Evolutionary conservation across 2,113 vertebrate species (phyloP).

Genomic region (Aleadryas rufinucha): DNA sequence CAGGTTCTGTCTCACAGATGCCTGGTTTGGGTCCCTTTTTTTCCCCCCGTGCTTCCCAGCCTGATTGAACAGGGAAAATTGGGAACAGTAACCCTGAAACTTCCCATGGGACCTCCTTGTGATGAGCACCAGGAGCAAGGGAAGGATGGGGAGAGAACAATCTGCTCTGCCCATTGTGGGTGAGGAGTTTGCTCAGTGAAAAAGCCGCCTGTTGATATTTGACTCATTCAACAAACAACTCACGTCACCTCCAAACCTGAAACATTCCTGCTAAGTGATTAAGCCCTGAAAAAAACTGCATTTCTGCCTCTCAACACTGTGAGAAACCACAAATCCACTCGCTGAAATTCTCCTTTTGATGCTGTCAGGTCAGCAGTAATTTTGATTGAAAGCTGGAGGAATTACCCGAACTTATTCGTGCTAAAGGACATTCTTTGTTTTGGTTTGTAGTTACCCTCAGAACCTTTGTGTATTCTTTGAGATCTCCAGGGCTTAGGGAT

Average conservation of each 20-base stretch:
- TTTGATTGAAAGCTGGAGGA: background rate
- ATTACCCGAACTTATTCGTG: background rate
- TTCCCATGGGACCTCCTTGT: background rate
- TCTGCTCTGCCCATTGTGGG: background rate
- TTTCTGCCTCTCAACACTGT: background rate
- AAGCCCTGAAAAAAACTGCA: background rate
- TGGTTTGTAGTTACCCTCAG: background rate
- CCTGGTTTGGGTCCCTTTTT: background rate
- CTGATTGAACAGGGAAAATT: background rate
- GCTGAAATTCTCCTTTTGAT: slow-evolving; percentile 14
- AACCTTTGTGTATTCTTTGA: background rate
- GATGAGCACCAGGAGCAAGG: background rate
- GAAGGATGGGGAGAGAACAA: background rate
- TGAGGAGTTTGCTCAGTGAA: background rate
- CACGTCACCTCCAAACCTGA: background rate
- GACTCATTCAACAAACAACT: slow-evolving; percentile 31
- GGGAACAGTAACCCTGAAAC: background rate
- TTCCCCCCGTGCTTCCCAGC: background rate
- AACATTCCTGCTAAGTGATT: slow-evolving; percentile 59
- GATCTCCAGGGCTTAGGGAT: background rate
- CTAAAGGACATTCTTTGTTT: background rate
- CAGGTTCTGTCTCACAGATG: background rate
- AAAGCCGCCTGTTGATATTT: background rate
- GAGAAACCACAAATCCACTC: slow-evolving; percentile 1
- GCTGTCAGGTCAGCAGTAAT: background rate